A percentile compares a stretch with the other conserved stretches of the same genome.
phyloP scores from a whole-genome alignment of 2,113 vertebrate genomes.

The Struthio camelus region DNA sequence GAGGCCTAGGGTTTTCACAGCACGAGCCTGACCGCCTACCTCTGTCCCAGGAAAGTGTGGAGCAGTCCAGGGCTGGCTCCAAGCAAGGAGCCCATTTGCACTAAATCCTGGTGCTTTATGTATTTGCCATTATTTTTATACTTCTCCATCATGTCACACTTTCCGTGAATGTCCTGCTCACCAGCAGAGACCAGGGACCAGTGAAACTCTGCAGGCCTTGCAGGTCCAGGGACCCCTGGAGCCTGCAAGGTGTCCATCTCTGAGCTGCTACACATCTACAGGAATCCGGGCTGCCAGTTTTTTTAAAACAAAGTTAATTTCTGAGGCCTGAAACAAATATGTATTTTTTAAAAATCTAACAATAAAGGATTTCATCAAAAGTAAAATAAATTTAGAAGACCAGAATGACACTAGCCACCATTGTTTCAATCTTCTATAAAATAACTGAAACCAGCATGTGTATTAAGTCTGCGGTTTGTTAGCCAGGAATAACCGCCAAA shows the following conservation, averaged over 20 bases:
- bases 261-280: background rate
- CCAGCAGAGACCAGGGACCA: background rate
- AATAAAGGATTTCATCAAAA: background rate
- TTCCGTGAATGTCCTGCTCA: background rate
- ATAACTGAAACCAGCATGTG: background rate
- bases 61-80: background rate
- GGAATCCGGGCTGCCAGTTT: background rate
- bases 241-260: background rate
- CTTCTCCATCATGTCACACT: background rate
- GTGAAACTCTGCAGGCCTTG: background rate
- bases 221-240: background rate
- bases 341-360: background rate
- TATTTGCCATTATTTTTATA: background rate
- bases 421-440: conserved; percentile 6
- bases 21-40: background rate
- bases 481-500: conserved; percentile 26
- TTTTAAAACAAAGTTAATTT: background rate
- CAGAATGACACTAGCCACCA: background rate
- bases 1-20: background rate
- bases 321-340: background rate
- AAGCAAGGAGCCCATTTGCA: background rate
- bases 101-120: background rate
- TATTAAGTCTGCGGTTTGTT: background rate
- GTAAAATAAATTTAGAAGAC: background rate
- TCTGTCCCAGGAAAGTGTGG: background rate